Percentiles rank a stretch among this genome's conserved stretches.
phyloP scores from a whole-genome alignment of 2,113 vertebrate genomes.

The Rhipidura dahli region DNA sequence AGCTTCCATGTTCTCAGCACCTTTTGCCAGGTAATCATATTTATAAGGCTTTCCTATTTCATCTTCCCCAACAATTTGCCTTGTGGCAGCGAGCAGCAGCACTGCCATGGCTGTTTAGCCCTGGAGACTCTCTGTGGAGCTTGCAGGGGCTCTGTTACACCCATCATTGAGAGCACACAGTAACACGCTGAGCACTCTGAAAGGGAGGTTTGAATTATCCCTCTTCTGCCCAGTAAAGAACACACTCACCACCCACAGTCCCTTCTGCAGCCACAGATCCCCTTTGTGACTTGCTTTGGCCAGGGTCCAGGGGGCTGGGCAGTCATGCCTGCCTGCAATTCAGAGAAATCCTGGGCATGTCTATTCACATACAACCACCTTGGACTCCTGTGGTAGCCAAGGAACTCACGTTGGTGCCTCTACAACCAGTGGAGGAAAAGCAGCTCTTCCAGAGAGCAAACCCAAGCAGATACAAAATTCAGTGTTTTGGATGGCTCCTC shows the following conservation, averaged over 20 bases:
- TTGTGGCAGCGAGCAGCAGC: neutral
- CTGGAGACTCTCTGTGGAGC: neutral
- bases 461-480: neutral
- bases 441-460: neutral
- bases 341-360: neutral
- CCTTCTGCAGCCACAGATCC: neutral
- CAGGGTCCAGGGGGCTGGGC: neutral
- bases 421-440: neutral
- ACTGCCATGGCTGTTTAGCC: neutral
- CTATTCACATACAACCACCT: neutral
- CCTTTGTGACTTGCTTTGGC: neutral
- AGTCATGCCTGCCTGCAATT: neutral
- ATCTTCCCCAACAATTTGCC: too few relatives aligned
- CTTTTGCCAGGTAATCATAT: too few relatives aligned
- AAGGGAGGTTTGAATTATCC: neutral
- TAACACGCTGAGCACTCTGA: neutral
- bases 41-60: too few relatives aligned
- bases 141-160: neutral
- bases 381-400: neutral
- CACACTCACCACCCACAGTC: neutral
- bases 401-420: neutral
- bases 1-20: too few relatives aligned
- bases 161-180: neutral
- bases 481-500: neutral
- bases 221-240: neutral